A percentile compares a stretch with the other conserved stretches of the same genome.
Conservation (phyloP, 2,113 vertebrate genomes). For the Hippoglossus stenolepis region DNA sequence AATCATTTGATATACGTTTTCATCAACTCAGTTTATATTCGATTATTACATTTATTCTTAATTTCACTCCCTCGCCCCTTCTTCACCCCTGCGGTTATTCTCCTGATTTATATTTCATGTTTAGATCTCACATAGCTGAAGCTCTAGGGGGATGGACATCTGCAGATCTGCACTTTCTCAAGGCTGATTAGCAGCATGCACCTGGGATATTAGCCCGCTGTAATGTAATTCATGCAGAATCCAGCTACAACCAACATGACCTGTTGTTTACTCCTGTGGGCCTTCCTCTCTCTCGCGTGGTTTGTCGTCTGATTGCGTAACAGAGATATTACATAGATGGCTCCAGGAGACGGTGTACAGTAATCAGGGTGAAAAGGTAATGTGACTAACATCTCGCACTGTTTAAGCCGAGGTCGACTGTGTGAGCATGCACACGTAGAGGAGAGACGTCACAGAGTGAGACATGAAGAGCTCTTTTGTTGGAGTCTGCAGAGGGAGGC, state of each 20-base stretch:
- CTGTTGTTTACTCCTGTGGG: conserved; percentile 32
- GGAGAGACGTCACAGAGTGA: conserved; percentile 33
- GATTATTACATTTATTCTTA: not conserved
- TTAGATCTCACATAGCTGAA: conserved; percentile 17
- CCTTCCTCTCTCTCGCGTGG: not conserved
- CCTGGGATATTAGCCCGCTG: conserved; percentile 34
- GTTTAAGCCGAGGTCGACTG: conserved; percentile 25
- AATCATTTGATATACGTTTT: not conserved
- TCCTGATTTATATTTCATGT: conserved; percentile 22
- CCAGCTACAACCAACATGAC: conserved; percentile 18
- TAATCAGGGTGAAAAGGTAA: conserved; percentile 44
- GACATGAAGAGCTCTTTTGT: conserved; percentile 55
- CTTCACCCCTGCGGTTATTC: not conserved
- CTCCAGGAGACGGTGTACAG: not conserved
- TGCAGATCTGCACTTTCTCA: conserved; percentile 54
- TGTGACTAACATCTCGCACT: conserved; percentile 32
- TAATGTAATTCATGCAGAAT: conserved; percentile 52
- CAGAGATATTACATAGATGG: not conserved
- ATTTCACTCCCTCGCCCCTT: not conserved
- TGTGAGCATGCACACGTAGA: conserved; percentile 1
- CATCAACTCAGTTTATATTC: conserved; percentile 6
- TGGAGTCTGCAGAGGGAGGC: conserved; percentile 34
- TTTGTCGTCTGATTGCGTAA: conserved; percentile 29
- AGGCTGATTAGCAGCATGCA: conserved; percentile 47
- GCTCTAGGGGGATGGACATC: conserved; percentile 27